Base-by-base conservation (phyloP, 2,797 vertebrate genomes). In the Denticeps clupeoides region DNA sequence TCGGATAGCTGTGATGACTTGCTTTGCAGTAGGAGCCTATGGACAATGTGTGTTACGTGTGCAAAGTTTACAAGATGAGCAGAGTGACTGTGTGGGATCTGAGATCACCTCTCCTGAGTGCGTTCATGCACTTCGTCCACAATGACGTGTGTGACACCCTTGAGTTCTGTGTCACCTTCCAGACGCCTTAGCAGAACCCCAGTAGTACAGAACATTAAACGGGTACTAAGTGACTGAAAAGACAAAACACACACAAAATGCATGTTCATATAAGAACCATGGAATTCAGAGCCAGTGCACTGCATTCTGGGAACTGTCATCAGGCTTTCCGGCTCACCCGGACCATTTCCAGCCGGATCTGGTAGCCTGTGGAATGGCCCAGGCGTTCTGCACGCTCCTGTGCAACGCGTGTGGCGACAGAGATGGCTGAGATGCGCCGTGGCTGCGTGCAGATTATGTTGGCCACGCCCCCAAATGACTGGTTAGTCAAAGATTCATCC, bases 391-490 rank as follows among this genome's bases (percentile, higher is more conserved):
- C 80, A 12, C 93, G 79, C 64, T 99, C 95, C 62, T 93, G 89
- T 6, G 94, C 89, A 3, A 99, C 95, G 4, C 89, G 83, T 65
- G 93, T 82, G 32, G 94, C 90, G 37, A 99, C 95, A 1, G 95
- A 81, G 64, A 98, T 88, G 32, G 95, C 94, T 33, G 94, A 98
- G 65, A 99, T 97, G 37, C 95, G 86, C 24, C 95, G 90, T 18
- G 95, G 95, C 56, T 99, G 95, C 15, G 95, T 98, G 50, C 94
- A 99, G 71, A 99, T 73, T 62, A 99, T 90, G 73, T 93, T 98
- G 58, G 86, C 84, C 62, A 97, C 86, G 16, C 64, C 64, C n/a
- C 9, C 28, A 11, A 63, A 67, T 0, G 83, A 70, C 2, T 79
- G 70, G 4, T 88, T 87, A 3, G 48, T 58, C 50, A 99, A 63